Base-by-base conservation (phyloP, 2,113 vertebrate species). In the Bubo blakistoni region DNA sequence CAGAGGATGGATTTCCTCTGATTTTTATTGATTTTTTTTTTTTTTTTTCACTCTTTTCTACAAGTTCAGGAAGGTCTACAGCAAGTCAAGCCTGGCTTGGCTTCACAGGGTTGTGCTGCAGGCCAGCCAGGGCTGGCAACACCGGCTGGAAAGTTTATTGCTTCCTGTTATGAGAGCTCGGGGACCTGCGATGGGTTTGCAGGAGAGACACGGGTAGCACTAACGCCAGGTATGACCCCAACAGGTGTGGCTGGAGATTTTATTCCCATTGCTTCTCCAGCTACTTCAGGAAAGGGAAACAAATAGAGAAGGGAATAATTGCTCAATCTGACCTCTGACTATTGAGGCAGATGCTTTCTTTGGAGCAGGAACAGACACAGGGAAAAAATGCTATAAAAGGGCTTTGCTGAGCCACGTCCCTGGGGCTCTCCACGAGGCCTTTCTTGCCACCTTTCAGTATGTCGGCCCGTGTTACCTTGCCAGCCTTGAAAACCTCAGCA, bases 211-310 rank as follows among this genome's bases (percentile, higher is more conserved):
- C 0, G 61, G 72, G 87, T 19, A 70, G 73, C 49, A 5, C 73
- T 0, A 15, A 3, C 7, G 3, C 42, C 24, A 15, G 84, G 46
- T 44, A 7, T 36, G 38, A 44, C 93, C 74, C 69, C 29, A 15
- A 0, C 0, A 52, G 96, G 86, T 61, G 95, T 3, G 84, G 51
- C 0, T 58, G 71, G 77, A 49, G 73, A 2, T 84, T 90, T 77
- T 59, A 88, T 82, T 19, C 87, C 78, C 84, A 30, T 3, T 21
- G 27, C 89, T 80, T 26, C 88, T 34, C 47, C 7, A 2, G 49
- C 78, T 16, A 18, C 92, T 94, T 58, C 96, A 96, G 97, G 96
- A 97, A 97, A 94, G 62, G 97, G 96, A 97, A 97, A 76, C 67
- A 72, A 96, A 91, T 88, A 90, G 61, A 73, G 77, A 67, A 91